Evolutionary conservation across 2,797 vertebrate species (phyloP).

Genomic region (Enteromius viviparus): DNA sequence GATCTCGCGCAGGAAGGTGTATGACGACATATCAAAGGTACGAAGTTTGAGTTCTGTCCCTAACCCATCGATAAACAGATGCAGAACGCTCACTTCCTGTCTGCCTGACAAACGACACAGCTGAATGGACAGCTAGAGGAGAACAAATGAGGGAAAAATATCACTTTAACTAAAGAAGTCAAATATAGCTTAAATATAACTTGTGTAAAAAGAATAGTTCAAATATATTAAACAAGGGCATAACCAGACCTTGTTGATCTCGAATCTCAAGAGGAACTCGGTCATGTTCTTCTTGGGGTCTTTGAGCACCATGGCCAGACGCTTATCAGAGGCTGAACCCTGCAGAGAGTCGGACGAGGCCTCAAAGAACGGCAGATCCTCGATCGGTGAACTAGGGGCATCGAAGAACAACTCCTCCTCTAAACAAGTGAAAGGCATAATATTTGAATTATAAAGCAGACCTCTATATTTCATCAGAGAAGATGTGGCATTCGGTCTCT

Average conservation of each 20-base stretch:
- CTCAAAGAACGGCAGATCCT: conserved; percentile 82
- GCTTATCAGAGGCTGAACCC: conserved; percentile 65
- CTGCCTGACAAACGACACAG: conserved; percentile 80
- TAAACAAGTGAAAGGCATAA: conserved; percentile 69
- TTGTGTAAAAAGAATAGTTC: not conserved
- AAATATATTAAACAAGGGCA: not conserved
- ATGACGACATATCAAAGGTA: conserved; percentile 89
- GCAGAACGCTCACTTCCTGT: conserved; percentile 84
- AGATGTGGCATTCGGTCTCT: not conserved
- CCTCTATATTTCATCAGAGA: not conserved
- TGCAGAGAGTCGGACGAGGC: conserved; percentile 70
- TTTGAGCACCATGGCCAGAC: conserved; percentile 74
- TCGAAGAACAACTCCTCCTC: conserved; percentile 95
- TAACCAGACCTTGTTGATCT: conserved; percentile 85
- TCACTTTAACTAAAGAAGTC: not conserved
- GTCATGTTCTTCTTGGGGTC: conserved; percentile 90
- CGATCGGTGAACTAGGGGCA: conserved; percentile 88
- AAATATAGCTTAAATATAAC: not conserved
- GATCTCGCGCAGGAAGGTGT: conserved; percentile 90
- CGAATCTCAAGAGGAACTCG: conserved; percentile 85
- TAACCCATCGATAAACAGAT: conserved; percentile 84
- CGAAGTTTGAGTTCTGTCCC: conserved; percentile 89
- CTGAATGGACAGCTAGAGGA: conserved; percentile 85
- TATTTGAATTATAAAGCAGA: not conserved
- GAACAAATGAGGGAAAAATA: not conserved